Evolutionary conservation across 2,888 invertebrate genomes (phyloP).

Genomic region (Pyrrhia umbra): DNA sequence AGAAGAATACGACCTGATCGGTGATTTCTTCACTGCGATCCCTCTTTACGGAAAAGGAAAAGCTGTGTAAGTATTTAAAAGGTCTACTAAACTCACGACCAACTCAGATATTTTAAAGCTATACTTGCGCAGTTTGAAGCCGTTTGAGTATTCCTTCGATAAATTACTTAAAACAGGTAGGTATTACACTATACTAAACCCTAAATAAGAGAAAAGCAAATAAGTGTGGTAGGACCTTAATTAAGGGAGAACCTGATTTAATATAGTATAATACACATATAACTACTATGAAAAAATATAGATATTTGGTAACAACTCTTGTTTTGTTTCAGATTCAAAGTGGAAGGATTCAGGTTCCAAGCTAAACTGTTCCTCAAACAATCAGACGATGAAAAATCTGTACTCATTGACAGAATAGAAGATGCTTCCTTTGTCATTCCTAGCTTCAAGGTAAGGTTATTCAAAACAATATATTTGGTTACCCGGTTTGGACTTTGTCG

Average conservation of each 20-base stretch:
- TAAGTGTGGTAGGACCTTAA: too few relatives aligned
- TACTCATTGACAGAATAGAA: slow-evolving; percentile 77
- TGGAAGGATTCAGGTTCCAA: slow-evolving; percentile 73
- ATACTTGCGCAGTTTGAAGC: too few relatives aligned
- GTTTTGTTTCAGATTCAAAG: slow-evolving; percentile 73
- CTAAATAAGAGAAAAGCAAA: too few relatives aligned
- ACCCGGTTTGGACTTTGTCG: too few relatives aligned
- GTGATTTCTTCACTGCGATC: slow-evolving; percentile 78
- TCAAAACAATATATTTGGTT: too few relatives aligned
- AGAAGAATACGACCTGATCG: slow-evolving; percentile 78
- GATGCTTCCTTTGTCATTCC: slow-evolving; percentile 75
- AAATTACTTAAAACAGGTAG: too few relatives aligned
- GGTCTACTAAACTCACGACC: neutral
- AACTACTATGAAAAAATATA: too few relatives aligned
- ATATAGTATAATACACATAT: too few relatives aligned
- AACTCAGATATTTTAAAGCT: too few relatives aligned
- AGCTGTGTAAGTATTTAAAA: slow-evolving; percentile 73
- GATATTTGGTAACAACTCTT: slow-evolving; percentile 1
- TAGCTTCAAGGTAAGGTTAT: slow-evolving; percentile 72
- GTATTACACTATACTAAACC: too few relatives aligned
- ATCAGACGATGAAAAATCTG: slow-evolving; percentile 75
- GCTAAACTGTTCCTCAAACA: slow-evolving; percentile 74
- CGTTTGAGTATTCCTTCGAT: too few relatives aligned
- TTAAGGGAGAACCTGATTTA: too few relatives aligned
- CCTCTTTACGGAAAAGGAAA: slow-evolving; percentile 82